phyloP scores from a whole-genome alignment of 2,888 invertebrate species.

The Troides oblongomaculatus region DNA sequence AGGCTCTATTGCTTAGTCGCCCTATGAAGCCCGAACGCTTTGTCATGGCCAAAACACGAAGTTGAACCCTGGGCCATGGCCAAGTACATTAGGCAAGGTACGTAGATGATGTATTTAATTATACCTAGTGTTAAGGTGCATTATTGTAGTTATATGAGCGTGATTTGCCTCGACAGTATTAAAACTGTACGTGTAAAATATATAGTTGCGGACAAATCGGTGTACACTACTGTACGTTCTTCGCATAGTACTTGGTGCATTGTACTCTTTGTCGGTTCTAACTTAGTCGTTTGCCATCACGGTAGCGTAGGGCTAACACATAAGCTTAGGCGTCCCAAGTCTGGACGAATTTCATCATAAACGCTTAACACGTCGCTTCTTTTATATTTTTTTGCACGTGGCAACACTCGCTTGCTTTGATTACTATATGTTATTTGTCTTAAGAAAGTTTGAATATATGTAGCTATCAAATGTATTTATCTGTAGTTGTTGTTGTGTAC shows the following conservation, averaged over 20 bases:
- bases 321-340: constrained; percentile 2
- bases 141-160: constrained; percentile 54
- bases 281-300: constrained; percentile 26
- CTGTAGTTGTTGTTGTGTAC: constrained; percentile 23
- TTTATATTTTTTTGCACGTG: constrained; percentile 29
- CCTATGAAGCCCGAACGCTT: neutral
- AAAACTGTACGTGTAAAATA: constrained; percentile 69
- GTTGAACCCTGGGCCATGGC: no score
- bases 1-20: neutral
- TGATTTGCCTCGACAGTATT: constrained; percentile 76
- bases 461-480: constrained; percentile 13
- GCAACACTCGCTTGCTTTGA: constrained; percentile 31
- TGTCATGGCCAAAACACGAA: neutral
- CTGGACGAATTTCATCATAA: neutral
- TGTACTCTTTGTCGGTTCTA: constrained; percentile 64
- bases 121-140: constrained; percentile 66
- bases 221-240: constrained; percentile 75
- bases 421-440: constrained; percentile 1
- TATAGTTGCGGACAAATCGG: constrained; percentile 63
- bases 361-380: constrained; percentile 37
- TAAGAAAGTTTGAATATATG: constrained; percentile 8
- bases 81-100: neutral
- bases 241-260: constrained; percentile 77
- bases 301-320: constrained; percentile 17
- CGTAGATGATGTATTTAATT: constrained; percentile 39